Conservation (phyloP, 2,797 vertebrate species). For the Hippocampus kuda region DNA sequence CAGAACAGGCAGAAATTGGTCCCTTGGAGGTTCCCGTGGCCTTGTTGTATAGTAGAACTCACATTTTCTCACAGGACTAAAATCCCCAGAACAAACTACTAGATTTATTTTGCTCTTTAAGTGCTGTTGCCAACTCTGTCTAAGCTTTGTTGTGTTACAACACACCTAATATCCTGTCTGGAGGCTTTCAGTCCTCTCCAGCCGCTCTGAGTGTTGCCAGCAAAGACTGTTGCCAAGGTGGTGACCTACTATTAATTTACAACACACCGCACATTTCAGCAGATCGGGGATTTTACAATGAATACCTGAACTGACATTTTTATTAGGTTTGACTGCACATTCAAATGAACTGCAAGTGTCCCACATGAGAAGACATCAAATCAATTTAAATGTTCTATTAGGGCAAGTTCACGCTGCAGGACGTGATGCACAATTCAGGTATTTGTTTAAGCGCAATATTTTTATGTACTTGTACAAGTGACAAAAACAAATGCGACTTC, state of each 20-base stretch:
- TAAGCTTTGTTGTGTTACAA: constrained; percentile 20
- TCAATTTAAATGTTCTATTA: too few species aligned
- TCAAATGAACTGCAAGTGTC: neutral
- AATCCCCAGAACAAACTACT: constrained; percentile 23
- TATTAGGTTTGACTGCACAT: neutral
- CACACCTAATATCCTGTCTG: constrained; percentile 29
- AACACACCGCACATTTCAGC: neutral
- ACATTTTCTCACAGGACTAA: constrained; percentile 12
- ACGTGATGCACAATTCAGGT: too few species aligned
- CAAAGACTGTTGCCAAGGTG: neutral
- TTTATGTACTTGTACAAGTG: too few species aligned
- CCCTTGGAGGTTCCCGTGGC: constrained; percentile 36
- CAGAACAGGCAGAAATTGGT: constrained; percentile 51
- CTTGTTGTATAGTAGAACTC: constrained; percentile 30
- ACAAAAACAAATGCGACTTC: too few species aligned
- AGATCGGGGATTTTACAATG: neutral
- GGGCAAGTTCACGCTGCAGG: too few species aligned
- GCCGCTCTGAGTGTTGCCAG: neutral
- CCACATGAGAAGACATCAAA: too few species aligned
- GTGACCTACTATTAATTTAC: neutral
- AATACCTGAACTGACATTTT: neutral
- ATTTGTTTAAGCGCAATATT: too few species aligned
- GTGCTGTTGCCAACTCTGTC: constrained; percentile 32
- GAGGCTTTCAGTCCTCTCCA: neutral
- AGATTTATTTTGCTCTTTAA: constrained; percentile 27